Conservation (phyloP, 2,113 vertebrate genomes). For the Gymnobelideus leadbeateri region DNA sequence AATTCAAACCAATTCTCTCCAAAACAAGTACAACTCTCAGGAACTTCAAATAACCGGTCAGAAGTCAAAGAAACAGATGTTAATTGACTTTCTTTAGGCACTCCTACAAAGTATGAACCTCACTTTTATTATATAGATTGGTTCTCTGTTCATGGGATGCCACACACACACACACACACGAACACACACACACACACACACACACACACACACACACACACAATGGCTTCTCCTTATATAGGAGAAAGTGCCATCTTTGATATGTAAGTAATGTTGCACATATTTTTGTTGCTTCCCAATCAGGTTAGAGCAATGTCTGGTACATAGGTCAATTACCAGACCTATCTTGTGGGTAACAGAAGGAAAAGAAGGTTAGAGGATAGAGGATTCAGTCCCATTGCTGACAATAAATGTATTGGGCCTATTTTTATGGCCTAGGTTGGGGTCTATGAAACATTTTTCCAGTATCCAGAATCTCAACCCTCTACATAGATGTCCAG, state of each 20-base stretch:
- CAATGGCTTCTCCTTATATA: background rate
- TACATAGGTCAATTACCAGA: background rate
- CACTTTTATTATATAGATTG: background rate
- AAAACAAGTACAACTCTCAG: background rate
- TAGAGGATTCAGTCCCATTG: background rate
- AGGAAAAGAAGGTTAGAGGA: background rate
- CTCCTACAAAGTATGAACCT: background rate
- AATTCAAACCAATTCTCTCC: background rate
- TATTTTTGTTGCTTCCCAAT: background rate
- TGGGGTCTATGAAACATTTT: background rate
- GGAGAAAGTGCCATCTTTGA: background rate
- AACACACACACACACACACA: background rate
- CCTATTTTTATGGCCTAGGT: background rate
- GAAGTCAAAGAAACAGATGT: background rate
- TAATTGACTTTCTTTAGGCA: background rate
- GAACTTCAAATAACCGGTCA: background rate
- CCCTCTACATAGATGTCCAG: background rate
- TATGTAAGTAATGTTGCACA: background rate
- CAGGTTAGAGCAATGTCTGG: background rate
- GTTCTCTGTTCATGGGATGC: background rate
- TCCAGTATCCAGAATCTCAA: background rate
- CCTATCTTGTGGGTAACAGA: background rate
- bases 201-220: too few relatives aligned
- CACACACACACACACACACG: background rate
- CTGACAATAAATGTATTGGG: background rate